Evolutionary conservation across 2,888 invertebrate genomes (phyloP).

Genomic region (Zelleria hepariella): DNA sequence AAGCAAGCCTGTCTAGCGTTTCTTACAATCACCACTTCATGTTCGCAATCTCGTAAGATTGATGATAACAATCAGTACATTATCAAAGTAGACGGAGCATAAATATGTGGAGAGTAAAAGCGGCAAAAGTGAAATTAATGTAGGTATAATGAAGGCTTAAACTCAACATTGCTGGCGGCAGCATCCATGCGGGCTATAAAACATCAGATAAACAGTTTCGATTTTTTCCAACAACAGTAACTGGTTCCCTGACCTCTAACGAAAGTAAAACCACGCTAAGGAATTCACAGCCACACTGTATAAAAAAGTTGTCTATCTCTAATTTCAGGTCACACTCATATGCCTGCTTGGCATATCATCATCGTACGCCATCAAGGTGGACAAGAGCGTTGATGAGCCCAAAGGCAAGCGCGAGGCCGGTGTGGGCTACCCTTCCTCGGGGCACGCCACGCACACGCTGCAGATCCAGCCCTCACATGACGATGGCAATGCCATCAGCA

Average conservation of each 20-base stretch:
- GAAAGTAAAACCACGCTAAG: conserved; percentile 8
- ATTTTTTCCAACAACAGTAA: conserved; percentile 28
- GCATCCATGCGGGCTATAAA: conserved; percentile 44
- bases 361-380: conserved; percentile 43
- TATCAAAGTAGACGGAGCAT: conserved; percentile 8
- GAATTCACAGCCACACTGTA: neutral
- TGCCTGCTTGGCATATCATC: conserved; percentile 47
- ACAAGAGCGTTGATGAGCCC: conserved; percentile 41
- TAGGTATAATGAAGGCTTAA: conserved; percentile 55
- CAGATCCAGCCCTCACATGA: conserved; percentile 28
- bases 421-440: conserved; percentile 34
- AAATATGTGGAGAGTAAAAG: conserved; percentile 44
- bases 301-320: conserved; percentile 18
- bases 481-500: conserved; percentile 53
- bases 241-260: conserved; percentile 29
- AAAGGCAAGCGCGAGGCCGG: conserved; percentile 59
- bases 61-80: conserved; percentile 7
- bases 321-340: conserved; percentile 53
- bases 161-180: conserved; percentile 28
- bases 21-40: neutral
- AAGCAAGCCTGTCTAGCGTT: neutral
- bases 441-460: conserved; percentile 17
- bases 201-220: conserved; percentile 23
- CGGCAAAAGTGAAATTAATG: conserved; percentile 62
- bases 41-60: neutral